Evolutionary conservation across 2,797 vertebrate genomes (phyloP).

Genomic region (Melanotaenia boesemani): DNA sequence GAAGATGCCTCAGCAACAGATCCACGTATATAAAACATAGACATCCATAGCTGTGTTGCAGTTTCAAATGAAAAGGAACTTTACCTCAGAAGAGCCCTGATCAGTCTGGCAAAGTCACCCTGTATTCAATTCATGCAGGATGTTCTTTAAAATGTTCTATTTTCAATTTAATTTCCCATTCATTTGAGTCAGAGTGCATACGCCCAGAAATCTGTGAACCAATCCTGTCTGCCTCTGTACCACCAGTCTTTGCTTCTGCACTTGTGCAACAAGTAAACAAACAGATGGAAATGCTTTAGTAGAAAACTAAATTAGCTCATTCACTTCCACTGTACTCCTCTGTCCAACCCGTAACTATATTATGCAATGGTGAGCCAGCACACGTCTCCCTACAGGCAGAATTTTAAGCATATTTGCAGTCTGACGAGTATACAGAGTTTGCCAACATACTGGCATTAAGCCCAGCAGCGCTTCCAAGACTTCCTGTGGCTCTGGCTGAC

Average conservation of each 20-base stretch:
- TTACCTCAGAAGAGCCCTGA: neutral
- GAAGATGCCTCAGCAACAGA: slow-evolving; percentile 8
- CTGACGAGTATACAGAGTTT: slow-evolving; percentile 59
- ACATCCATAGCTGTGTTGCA: slow-evolving; percentile 46
- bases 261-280: slow-evolving; percentile 59
- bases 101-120: neutral
- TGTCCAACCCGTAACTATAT: slow-evolving; percentile 53
- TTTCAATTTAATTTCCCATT: slow-evolving; percentile 31
- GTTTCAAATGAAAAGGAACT: slow-evolving; percentile 32
- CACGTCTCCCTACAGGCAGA: slow-evolving; percentile 53
- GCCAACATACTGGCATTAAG: slow-evolving; percentile 60
- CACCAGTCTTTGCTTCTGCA: slow-evolving; percentile 16
- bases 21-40: neutral
- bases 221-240: slow-evolving; percentile 20
- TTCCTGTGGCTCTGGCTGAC: slow-evolving; percentile 62
- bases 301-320: slow-evolving; percentile 54
- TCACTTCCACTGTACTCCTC: slow-evolving; percentile 16
- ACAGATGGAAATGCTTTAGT: slow-evolving; percentile 50
- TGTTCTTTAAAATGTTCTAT: slow-evolving; percentile 6
- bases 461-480: slow-evolving; percentile 64
- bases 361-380: slow-evolving; percentile 66
- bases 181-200: slow-evolving; percentile 16
- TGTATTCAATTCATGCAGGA: neutral
- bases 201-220: slow-evolving; percentile 20
- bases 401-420: slow-evolving; percentile 74